Conservation (phyloP, 2,797 vertebrate genomes). For the Sebastes wilsoni region DNA sequence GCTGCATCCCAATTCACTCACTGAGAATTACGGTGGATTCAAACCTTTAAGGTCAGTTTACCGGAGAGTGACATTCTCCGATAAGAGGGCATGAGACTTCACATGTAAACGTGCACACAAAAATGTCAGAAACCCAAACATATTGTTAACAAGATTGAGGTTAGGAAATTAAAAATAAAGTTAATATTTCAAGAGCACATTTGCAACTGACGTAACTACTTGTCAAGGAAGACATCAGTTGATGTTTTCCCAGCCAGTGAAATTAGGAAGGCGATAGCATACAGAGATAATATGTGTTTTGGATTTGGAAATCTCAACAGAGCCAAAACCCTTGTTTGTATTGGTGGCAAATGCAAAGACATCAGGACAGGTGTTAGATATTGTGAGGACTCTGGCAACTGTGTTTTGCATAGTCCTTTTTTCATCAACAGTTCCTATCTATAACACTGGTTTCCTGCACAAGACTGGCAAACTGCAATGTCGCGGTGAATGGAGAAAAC, state of each 20-base stretch:
- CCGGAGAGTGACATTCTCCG: background rate
- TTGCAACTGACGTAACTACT: no score
- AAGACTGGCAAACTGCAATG: background rate
- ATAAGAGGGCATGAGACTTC: background rate
- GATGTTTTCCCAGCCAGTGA: background rate
- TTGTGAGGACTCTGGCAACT: no score
- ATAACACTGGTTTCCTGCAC: background rate
- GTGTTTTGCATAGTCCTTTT: background rate
- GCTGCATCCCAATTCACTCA: background rate
- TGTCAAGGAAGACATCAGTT: background rate
- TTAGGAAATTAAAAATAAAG: background rate
- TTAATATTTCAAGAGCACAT: background rate
- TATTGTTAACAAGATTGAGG: background rate
- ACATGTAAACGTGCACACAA: no score
- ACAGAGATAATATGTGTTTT: background rate
- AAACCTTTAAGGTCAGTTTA: background rate
- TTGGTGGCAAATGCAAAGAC: no score
- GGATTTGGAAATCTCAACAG: background rate
- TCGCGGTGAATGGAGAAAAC: background rate
- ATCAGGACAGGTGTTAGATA: background rate
- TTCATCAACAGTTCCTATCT: background rate
- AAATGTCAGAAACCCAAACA: no score
- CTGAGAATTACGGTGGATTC: background rate
- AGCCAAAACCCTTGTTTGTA: background rate
- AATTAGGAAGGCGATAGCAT: background rate